These are phyloP conservation scores for Arctocebus calabarensis DNA, from an alignment of 2,797 vertebrate species.

Conservation along the genomic window DNA sequence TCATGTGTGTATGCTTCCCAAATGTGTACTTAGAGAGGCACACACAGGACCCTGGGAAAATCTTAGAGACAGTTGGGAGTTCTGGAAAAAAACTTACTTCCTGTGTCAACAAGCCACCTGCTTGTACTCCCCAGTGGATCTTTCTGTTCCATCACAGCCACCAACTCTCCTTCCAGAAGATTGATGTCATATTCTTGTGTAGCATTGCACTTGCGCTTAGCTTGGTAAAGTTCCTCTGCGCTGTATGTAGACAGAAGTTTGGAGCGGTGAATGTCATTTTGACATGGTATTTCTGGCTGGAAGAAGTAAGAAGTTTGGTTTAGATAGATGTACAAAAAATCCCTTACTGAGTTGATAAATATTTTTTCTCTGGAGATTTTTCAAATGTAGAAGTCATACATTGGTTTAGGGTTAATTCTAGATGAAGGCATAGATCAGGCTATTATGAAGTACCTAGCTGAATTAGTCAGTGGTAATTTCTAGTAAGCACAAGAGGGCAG, in stretches of 20 bases:
- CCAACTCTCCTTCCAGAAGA: conserved; percentile 96
- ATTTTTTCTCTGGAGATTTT: conserved; percentile 1
- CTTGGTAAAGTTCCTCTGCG: conserved; percentile 90
- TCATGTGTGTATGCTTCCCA: neutral
- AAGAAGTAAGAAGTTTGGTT: conserved; percentile 45
- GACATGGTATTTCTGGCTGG: conserved; percentile 91
- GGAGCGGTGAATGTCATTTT: conserved; percentile 92
- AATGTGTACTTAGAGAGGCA: neutral
- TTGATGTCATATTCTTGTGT: conserved; percentile 95
- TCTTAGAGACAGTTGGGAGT: neutral
- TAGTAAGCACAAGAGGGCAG: conserved; percentile 70
- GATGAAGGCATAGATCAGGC: neutral
- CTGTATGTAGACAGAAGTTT: conserved; percentile 91
- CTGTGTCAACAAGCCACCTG: conserved; percentile 97
- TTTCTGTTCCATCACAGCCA: conserved; percentile 94
- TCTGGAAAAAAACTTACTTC: conserved; percentile 89
- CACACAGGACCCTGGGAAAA: neutral
- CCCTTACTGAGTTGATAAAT: neutral
- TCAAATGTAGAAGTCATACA: neutral
- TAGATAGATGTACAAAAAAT: neutral
- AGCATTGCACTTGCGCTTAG: conserved; percentile 97
- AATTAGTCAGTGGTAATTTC: conserved; percentile 47
- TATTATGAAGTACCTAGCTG: neutral
- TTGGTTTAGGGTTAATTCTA: conserved; percentile 17
- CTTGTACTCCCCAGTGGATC: conserved; percentile 95